Evolutionary conservation across 2,888 invertebrate species (phyloP).

Genomic region (Heliconius ethilla): DNA sequence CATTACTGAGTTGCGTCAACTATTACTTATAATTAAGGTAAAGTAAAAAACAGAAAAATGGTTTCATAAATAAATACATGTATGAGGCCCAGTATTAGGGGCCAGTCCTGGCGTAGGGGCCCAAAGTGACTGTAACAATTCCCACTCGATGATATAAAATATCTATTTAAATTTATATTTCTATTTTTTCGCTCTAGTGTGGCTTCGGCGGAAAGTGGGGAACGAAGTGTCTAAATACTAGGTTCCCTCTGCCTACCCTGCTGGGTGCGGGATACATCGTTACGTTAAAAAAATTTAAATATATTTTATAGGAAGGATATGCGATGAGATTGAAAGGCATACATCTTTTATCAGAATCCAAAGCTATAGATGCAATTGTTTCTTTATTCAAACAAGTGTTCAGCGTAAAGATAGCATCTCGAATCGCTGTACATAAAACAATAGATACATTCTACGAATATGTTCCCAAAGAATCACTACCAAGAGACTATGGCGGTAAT

Average conservation of each 20-base stretch:
- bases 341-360: conserved; percentile 57
- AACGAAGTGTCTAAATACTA: too few relatives aligned
- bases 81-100: too few relatives aligned
- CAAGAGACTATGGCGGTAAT: conserved; percentile 54
- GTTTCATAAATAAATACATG: neutral
- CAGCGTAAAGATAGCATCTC: conserved; percentile 53
- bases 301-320: too few relatives aligned
- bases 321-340: conserved; percentile 57
- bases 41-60: neutral
- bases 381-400: conserved; percentile 55
- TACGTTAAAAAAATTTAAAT: too few relatives aligned
- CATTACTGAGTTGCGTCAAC: conserved; percentile 24
- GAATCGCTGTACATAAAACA: conserved; percentile 54
- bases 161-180: too few relatives aligned
- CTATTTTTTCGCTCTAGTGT: too few relatives aligned
- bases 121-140: too few relatives aligned
- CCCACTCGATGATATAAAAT: too few relatives aligned
- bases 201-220: too few relatives aligned
- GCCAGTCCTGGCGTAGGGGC: too few relatives aligned
- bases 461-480: conserved; percentile 51
- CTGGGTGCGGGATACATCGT: too few relatives aligned
- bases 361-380: conserved; percentile 53
- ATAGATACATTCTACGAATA: conserved; percentile 51
- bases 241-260: too few relatives aligned
- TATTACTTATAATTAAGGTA: conserved; percentile 27